Evolutionary conservation across 2,797 vertebrate species (phyloP), one percentile per base, ranked within the genome.

Genomic region (Picus viridis): DNA sequence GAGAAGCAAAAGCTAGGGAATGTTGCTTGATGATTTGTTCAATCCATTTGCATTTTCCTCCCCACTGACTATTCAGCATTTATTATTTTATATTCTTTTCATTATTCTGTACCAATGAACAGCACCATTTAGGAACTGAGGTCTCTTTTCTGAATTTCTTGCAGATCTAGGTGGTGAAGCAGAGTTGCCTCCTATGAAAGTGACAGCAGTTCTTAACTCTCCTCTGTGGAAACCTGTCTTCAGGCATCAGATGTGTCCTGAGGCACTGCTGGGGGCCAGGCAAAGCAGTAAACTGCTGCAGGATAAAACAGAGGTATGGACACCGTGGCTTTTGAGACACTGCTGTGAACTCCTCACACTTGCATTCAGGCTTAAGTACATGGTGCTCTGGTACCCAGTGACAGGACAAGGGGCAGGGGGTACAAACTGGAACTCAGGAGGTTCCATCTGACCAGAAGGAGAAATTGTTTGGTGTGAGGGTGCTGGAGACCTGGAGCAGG

Each of bases 161-260:
- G 6, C 97, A 99, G 99, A 99, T 67, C 93, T 98, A 77, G 97
- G 98, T 80, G 96, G 96, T 26, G 96, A 98, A 43, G 97, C 98
- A 96, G 98, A 99, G 49, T 96, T 99, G 83, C 97, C 98, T 64
- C 92, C 98, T 13, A 95, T 97, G 82, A 98, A 99, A 97, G 97
- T 99, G 95, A 95, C 98, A 13, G 98, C 98, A 41, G 98, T 99
- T 95, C 98, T 99, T 90, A 98, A 98, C 72, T 99, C 98, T 43
- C 98, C 98, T 30, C 95, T 99, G 51, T 99, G 99, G 99, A 99
- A 99, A 96, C 98, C 98, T n/a, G 97, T 99, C 94, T 99, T 99
- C 96, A 98, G 98, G 90, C 98, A 99, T 39, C 99, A 98, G 22
- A 95, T 98, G 87, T 97, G 96, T 96, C 97, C 96, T 69, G 97